A percentile compares a stretch with the other conserved stretches of the same genome.
Evolutionary conservation across 2,113 vertebrate species (phyloP).

Genomic region (Daboia siamensis): DNA sequence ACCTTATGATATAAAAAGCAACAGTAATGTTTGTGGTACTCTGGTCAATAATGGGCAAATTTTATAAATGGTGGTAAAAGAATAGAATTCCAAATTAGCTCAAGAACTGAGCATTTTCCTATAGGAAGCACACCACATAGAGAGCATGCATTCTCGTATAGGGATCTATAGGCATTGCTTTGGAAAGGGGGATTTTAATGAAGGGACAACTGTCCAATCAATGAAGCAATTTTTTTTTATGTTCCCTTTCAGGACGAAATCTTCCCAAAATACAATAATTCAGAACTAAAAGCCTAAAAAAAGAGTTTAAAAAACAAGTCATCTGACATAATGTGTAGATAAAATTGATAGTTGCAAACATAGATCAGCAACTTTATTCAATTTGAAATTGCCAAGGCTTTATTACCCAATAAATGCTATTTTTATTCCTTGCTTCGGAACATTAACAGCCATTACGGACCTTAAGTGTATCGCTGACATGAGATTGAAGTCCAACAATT

Average conservation of each 20-base stretch:
- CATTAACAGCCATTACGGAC: background rate
- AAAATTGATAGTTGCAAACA: background rate
- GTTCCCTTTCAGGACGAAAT: background rate
- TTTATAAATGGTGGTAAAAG: background rate
- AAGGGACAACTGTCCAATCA: background rate
- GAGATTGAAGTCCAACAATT: background rate
- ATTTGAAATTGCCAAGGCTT: background rate
- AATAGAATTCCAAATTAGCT: background rate
- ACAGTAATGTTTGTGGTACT: background rate
- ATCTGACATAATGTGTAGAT: background rate
- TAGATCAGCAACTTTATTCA: background rate
- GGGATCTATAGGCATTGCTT: background rate
- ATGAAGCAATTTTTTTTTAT: background rate
- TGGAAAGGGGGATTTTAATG: background rate
- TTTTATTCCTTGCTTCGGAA: background rate
- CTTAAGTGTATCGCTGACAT: background rate
- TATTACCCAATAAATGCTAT: background rate
- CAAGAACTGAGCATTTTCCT: background rate
- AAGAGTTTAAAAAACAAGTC: background rate
- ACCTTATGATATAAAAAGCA: background rate
- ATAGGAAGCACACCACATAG: background rate
- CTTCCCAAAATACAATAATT: background rate
- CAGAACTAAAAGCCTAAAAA: background rate
- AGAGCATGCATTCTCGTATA: background rate
- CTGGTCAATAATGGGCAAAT: background rate